Evolutionary conservation across 2,113 vertebrate species (phyloP).

Genomic region (Microtus pennsylvanicus): DNA sequence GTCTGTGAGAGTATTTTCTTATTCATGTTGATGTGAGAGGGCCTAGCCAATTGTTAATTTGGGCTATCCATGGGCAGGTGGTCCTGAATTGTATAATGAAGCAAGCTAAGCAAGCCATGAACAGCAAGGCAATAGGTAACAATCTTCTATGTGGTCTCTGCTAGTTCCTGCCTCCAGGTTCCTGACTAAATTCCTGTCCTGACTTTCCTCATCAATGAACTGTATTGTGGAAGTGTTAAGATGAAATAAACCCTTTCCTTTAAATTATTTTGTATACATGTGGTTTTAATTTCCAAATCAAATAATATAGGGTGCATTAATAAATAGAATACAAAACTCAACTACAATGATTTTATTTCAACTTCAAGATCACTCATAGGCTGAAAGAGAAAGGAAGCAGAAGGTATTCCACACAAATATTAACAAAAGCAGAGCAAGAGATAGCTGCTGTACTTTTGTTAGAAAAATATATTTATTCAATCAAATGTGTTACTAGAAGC

Average conservation of each 20-base stretch:
- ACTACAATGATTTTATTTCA: neutral
- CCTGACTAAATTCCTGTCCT: neutral
- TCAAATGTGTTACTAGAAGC: neutral
- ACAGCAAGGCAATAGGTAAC: neutral
- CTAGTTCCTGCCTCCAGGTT: neutral
- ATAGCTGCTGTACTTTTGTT: neutral
- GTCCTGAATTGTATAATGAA: neutral
- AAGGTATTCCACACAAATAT: neutral
- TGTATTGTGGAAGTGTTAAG: neutral
- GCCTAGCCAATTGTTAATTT: neutral
- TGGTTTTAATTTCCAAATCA: neutral
- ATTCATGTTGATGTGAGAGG: neutral
- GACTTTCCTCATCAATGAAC: neutral
- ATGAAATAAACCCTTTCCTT: neutral
- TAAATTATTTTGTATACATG: neutral
- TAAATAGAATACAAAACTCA: neutral
- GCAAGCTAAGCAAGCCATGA: neutral
- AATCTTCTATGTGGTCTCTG: neutral
- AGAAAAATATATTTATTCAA: neutral
- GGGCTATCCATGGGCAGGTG: too few species aligned
- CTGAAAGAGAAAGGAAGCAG: neutral
- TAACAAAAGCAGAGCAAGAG: neutral
- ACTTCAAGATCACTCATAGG: neutral
- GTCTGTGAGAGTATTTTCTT: neutral
- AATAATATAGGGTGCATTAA: neutral